Conservation (phyloP, 2,113 vertebrate genomes). For the Pygoscelis adeliae region DNA sequence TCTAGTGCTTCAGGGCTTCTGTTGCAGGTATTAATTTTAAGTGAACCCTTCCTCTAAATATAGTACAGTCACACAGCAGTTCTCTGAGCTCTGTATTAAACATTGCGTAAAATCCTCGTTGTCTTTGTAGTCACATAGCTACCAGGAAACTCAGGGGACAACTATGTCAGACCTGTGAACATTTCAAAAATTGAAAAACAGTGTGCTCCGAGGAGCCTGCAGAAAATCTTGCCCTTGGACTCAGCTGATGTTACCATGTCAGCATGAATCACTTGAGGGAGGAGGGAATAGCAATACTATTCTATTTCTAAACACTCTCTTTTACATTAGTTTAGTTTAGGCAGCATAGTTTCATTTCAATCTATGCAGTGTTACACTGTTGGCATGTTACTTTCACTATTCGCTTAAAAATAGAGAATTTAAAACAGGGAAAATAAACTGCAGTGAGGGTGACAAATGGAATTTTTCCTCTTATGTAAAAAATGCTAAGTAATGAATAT, state of each 20-base stretch:
- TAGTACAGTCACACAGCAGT: background rate
- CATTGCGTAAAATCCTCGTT: background rate
- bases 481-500: constrained; percentile 18
- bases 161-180: background rate
- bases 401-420: constrained; percentile 11
- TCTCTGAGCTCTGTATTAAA: background rate
- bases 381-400: constrained; percentile 1
- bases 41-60: constrained; percentile 11
- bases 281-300: background rate
- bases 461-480: constrained; percentile 21
- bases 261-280: constrained; percentile 13
- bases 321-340: constrained; percentile 30
- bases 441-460: background rate
- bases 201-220: background rate
- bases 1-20: background rate
- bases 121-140: background rate
- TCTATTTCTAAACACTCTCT: constrained; percentile 28
- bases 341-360: background rate
- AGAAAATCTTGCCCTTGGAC: constrained; percentile 29
- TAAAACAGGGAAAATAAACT: background rate
- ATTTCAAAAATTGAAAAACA: constrained; percentile 28
- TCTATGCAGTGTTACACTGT: constrained; percentile 26
- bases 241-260: constrained; percentile 34
- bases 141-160: background rate
- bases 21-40: constrained; percentile 6